Conservation (phyloP, 2,113 vertebrate genomes). For the Tyto alba region DNA sequence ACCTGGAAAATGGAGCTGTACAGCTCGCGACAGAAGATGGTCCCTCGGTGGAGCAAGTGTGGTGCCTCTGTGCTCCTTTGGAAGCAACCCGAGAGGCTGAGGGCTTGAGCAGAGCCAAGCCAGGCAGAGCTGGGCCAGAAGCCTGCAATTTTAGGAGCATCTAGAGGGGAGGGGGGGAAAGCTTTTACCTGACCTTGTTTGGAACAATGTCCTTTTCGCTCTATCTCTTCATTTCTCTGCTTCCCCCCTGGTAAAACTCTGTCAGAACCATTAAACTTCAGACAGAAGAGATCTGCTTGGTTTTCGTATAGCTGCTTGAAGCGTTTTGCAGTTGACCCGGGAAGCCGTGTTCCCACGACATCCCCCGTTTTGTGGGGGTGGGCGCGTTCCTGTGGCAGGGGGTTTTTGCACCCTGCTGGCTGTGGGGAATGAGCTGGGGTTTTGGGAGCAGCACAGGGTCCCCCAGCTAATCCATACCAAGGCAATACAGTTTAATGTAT, state of each 20-base stretch:
- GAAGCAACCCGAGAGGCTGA: not conserved
- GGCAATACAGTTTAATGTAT: not conserved
- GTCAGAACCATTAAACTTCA: constrained; percentile 44
- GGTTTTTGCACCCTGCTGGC: not conserved
- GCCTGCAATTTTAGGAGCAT: not conserved
- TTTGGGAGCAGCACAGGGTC: not conserved
- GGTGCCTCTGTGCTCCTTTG: not conserved
- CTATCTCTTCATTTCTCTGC: not conserved
- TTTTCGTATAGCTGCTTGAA: not conserved
- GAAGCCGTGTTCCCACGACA: not conserved
- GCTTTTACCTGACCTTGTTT: constrained; percentile 36
- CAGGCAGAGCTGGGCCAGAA: not conserved
- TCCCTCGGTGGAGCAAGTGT: not conserved
- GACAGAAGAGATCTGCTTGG: not conserved
- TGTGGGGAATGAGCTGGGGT: not conserved
- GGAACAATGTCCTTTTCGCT: not conserved
- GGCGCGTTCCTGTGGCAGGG: not conserved
- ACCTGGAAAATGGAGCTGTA: not conserved
- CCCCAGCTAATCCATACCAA: not conserved
- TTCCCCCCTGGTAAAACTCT: constrained; percentile 16
- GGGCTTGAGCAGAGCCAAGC: not conserved
- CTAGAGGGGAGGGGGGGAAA: not conserved
- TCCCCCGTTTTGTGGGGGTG: accelerated
- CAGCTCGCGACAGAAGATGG: accelerated
- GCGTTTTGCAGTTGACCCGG: not conserved